These are phyloP conservation scores for Drosophila malerkotliana DNA, from an alignment of 1,140 invertebrate species.

Conservation along the genomic window DNA sequence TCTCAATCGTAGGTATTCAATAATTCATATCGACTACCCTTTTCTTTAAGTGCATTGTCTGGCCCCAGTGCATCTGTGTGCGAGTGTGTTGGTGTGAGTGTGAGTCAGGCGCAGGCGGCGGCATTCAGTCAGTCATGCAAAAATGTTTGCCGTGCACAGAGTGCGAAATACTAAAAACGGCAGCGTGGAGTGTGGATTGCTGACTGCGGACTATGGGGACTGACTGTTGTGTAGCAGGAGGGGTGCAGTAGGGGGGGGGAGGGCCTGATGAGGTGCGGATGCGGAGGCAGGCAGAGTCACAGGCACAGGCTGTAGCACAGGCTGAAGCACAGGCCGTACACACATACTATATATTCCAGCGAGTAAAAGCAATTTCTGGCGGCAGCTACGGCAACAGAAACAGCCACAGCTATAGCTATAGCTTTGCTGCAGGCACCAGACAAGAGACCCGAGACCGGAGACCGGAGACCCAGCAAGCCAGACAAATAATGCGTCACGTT, in stretches of 20 bases:
- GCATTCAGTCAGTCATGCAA: constrained; percentile 80
- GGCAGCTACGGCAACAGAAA: constrained; percentile 47
- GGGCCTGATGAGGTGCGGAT: constrained; percentile 6
- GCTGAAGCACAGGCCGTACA: constrained; percentile 33
- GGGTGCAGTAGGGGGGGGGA: background rate
- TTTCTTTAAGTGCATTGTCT: constrained; percentile 41
- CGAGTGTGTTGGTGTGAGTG: constrained; percentile 38
- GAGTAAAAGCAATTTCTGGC: constrained; percentile 81
- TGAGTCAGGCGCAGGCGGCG: constrained; percentile 70
- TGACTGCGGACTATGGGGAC: constrained; percentile 17
- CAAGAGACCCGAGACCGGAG: constrained; percentile 32
- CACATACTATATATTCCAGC: constrained; percentile 37
- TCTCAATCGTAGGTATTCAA: no score
- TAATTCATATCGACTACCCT: background rate
- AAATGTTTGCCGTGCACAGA: constrained; percentile 77
- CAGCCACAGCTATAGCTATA: constrained; percentile 31
- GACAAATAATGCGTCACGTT: constrained; percentile 82
- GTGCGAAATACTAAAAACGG: constrained; percentile 81
- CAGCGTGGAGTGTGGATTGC: constrained; percentile 53
- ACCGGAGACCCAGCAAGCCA: constrained; percentile 55
- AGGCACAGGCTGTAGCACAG: constrained; percentile 37
- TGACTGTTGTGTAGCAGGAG: no score
- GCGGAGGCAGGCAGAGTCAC: constrained; percentile 36
- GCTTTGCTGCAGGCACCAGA: constrained; percentile 46
- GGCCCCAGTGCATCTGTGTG: constrained; percentile 41